Percentiles rank a stretch among this genome's conserved stretches.
Conservation (phyloP, 23 tunicate genomes). For the Clavelina lepadiformis region DNA sequence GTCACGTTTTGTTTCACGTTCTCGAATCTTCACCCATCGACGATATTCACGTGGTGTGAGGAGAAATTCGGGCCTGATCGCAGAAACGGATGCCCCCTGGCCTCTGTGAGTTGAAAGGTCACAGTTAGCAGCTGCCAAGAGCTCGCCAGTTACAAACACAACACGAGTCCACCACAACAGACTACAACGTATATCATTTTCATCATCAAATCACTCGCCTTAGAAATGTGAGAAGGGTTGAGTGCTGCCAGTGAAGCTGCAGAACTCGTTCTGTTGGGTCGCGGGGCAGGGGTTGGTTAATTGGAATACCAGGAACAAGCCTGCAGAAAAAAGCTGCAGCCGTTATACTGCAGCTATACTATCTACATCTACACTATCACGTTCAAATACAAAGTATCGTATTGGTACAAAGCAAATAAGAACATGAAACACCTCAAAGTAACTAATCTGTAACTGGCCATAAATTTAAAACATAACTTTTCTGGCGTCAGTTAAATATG, state of each 20-base stretch:
- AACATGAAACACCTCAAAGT: too few relatives aligned
- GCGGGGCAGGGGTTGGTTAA: constrained; percentile 79
- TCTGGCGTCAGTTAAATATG: too few relatives aligned
- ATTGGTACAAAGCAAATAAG: too few relatives aligned
- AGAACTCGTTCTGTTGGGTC: constrained; percentile 73
- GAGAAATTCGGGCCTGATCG: constrained; percentile 88
- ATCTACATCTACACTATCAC: neutral
- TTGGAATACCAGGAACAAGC: constrained; percentile 85
- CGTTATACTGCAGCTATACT: neutral
- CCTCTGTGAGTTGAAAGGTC: constrained; percentile 42
- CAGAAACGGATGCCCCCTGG: constrained; percentile 89
- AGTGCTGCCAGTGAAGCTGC: constrained; percentile 97
- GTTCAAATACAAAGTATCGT: too few relatives aligned
- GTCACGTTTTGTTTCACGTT: constrained; percentile 43
- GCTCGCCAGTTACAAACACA: too few relatives aligned
- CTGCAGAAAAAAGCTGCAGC: constrained; percentile 23
- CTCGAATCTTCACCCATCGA: constrained; percentile 75
- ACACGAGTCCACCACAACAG: too few relatives aligned
- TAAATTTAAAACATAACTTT: too few relatives aligned
- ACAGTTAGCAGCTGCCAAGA: too few relatives aligned
- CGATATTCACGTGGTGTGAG: constrained; percentile 78
- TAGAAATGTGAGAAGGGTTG: constrained; percentile 74
- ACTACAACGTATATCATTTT: too few relatives aligned
- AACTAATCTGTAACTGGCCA: too few relatives aligned
- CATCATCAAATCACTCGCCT: constrained; percentile 2